A percentile compares a stretch with the other conserved stretches of the same genome.
Evolutionary conservation across 1,140 invertebrate genomes (phyloP).

Genomic region (Papilio dardanus): DNA sequence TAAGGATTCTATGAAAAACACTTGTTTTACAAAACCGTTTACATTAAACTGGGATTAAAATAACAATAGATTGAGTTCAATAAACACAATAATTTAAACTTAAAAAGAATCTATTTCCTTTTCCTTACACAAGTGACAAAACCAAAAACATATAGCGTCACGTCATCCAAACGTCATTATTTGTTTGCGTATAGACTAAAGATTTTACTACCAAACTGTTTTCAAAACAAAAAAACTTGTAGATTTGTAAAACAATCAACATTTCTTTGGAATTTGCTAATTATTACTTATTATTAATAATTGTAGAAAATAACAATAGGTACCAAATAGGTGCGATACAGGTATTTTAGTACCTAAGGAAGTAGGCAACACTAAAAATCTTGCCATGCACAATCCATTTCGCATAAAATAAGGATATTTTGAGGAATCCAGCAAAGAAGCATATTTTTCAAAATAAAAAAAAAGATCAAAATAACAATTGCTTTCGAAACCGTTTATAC

Average conservation of each 20-base stretch:
- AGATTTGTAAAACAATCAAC: neutral
- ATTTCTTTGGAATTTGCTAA: neutral
- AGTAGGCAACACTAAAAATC: neutral
- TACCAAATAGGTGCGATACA: neutral
- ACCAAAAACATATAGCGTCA: conserved; percentile 75
- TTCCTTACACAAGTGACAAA: conserved; percentile 65
- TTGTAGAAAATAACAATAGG: too few species aligned
- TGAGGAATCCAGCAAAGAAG: too few species aligned
- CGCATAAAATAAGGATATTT: neutral
- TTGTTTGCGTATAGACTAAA: conserved; percentile 7
- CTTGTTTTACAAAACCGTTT: conserved; percentile 38
- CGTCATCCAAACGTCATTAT: conserved; percentile 63
- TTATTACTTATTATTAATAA: neutral
- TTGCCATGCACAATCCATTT: neutral
- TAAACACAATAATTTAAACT: conserved; percentile 40
- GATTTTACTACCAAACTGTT: neutral
- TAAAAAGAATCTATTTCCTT: conserved; percentile 43
- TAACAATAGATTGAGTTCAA: conserved; percentile 38
- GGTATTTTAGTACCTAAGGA: neutral
- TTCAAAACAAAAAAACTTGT: neutral
- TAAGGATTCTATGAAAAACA: conserved; percentile 49
- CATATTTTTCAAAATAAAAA: too few species aligned
- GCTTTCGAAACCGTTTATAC: too few species aligned
- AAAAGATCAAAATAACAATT: too few species aligned
- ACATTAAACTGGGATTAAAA: conserved; percentile 39